Evolutionary conservation across 2,113 vertebrate genomes (phyloP).

Genomic region (Elephantulus edwardii): DNA sequence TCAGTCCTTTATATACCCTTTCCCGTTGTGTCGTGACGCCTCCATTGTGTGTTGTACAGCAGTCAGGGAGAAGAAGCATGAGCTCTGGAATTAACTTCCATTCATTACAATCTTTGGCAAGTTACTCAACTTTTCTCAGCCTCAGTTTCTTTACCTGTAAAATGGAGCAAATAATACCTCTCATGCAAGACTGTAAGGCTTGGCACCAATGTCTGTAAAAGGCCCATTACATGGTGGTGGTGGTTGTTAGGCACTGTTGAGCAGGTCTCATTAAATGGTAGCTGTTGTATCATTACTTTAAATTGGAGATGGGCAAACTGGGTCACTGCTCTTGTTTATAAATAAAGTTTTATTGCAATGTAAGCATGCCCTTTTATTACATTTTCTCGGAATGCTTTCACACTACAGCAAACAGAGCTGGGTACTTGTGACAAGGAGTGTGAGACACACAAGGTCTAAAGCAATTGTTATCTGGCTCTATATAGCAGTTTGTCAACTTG

Average conservation of each 20-base stretch:
- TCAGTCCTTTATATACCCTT: not conserved
- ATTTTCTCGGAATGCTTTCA: not conserved
- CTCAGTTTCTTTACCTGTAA: conserved; percentile 27
- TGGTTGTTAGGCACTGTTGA: too few species aligned
- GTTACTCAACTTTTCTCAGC: not conserved
- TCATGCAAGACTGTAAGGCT: not conserved
- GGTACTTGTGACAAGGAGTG: not conserved
- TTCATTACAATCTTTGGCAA: not conserved
- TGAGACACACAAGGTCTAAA: not conserved
- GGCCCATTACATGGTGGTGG: not conserved
- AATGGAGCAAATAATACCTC: not conserved
- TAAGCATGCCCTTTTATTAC: not conserved
- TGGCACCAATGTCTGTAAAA: not conserved
- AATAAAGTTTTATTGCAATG: too few species aligned
- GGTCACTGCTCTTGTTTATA: too few species aligned
- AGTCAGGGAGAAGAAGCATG: not conserved
- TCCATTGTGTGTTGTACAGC: not conserved
- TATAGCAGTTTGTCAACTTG: not conserved
- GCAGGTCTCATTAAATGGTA: not conserved
- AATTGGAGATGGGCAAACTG: not conserved
- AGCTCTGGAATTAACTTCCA: not conserved
- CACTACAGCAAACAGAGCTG: not conserved
- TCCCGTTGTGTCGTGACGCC: not conserved
- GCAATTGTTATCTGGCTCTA: not conserved
- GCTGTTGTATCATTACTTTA: not conserved